Evolutionary conservation across 2,113 vertebrate genomes (phyloP).

Genomic region (Eulemur macaco): DNA sequence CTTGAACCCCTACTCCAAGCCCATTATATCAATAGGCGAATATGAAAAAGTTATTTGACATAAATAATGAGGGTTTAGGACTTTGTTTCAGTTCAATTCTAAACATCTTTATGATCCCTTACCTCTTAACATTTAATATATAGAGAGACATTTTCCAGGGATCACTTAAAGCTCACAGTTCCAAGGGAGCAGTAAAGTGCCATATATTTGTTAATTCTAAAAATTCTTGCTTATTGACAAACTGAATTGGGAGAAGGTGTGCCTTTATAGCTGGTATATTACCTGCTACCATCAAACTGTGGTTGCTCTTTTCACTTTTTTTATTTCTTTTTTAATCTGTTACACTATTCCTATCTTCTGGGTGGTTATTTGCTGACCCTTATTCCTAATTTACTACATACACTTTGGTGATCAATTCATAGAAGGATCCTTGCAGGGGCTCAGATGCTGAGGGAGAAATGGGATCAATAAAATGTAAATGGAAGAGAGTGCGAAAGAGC

Average conservation of each 20-base stretch:
- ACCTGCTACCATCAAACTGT: neutral
- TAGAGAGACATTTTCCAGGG: neutral
- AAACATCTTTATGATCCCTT: neutral
- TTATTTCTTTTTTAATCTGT: neutral
- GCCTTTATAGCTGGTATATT: neutral
- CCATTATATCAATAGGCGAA: neutral
- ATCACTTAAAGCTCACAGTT: neutral
- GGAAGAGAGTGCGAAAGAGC: neutral
- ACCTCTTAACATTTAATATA: neutral
- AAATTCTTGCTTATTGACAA: neutral
- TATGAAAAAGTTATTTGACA: neutral
- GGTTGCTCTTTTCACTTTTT: neutral
- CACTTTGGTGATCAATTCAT: neutral
- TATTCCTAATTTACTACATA: neutral
- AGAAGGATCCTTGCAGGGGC: neutral
- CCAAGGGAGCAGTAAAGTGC: neutral
- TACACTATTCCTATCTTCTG: neutral
- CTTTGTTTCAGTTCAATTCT: neutral
- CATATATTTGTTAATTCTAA: neutral
- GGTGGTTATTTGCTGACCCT: neutral
- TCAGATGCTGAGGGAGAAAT: neutral
- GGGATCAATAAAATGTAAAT: neutral
- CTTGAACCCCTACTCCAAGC: neutral
- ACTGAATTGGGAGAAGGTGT: neutral
- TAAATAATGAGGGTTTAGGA: neutral